Base-by-base conservation (phyloP, 2,888 invertebrate genomes). In the Sminthurides aquaticus region DNA sequence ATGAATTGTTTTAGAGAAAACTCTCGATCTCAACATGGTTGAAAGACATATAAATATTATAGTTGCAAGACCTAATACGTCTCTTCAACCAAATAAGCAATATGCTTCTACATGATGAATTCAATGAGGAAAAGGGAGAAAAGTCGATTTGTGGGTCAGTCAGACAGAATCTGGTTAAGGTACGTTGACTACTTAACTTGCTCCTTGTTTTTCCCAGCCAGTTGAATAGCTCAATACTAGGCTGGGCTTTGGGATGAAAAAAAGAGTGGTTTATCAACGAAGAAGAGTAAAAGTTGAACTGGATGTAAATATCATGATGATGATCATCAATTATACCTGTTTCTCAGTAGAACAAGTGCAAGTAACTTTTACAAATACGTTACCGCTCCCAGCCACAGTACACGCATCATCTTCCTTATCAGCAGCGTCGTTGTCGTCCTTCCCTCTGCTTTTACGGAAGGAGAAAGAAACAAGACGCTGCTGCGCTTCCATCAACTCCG, bases 121-220 rank as follows among this genome's bases (percentile, higher is more conserved):
- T 20, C n/a, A 29, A 27, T 26, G 24, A 20, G 8, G 3, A 48
- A 49, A 18, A 60, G 3, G 1, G 49, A 48, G 11, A 25, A 28
- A 61, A 61, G 61, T 61, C 61, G 61, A 61, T 61, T 61, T 61
- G 54, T 61, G 55, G 61, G 61, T 61, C 61, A 61, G 29, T 60
- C 55, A 48, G 52, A 43, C 49, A 59, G 22, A 5, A 56, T 34
- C 43, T 34, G 43, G 43, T 34, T 34, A 34, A 34, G 43, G 43
- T 34, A 34, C 15, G 43, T 34, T 34, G 43, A 34, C 43, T 34
- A 34, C 43, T 34, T 34, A 34, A 34, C 8, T 11, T 34, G 43
- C 8, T 34, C n/a, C n/a, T n/a, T n/a, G n/a, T n/a, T n/a, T n/a
- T n/a, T n/a, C n/a, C n/a, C n/a, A n/a, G n/a, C n/a, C n/a, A n/a